phyloP scores from a whole-genome alignment of 2,888 invertebrate species.

The Drosophila eohydei region DNA sequence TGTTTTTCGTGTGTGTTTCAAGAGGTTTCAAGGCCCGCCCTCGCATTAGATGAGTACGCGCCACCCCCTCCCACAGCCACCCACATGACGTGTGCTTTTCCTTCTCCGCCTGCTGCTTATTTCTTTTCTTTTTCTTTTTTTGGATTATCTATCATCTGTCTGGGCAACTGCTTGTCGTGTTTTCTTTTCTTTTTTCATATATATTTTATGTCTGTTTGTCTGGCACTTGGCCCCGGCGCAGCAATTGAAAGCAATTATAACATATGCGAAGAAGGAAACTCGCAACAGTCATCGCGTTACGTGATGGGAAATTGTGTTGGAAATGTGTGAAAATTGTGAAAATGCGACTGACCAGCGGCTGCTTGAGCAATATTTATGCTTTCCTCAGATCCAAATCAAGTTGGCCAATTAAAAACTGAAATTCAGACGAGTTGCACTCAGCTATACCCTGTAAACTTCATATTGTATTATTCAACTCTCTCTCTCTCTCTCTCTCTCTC shows the following conservation, averaged over 20 bases:
- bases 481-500: not conserved
- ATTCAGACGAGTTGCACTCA: constrained; percentile 13
- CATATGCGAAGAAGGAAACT: constrained; percentile 60
- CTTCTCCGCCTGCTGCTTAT: constrained; percentile 1
- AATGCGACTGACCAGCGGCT: constrained; percentile 43
- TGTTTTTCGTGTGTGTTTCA: constrained; percentile 18
- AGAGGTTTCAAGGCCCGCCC: constrained; percentile 34
- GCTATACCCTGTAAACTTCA: constrained; percentile 17
- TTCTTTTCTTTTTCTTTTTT: constrained; percentile 27
- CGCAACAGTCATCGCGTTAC: constrained; percentile 45
- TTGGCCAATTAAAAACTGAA: constrained; percentile 68
- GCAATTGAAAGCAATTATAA: constrained; percentile 76
- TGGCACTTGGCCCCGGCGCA: constrained; percentile 49
- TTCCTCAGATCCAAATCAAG: constrained; percentile 57
- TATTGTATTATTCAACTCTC: no score
- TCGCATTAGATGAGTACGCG: constrained; percentile 32
- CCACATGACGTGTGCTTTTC: constrained; percentile 46
- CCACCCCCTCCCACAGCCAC: constrained; percentile 16
- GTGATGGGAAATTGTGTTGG: constrained; percentile 43
- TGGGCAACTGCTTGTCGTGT: constrained; percentile 45
- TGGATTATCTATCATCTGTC: constrained; percentile 70
- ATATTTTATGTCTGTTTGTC: constrained; percentile 38
- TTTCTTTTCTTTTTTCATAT: constrained; percentile 20
- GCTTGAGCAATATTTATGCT: constrained; percentile 49
- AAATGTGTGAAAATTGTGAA: constrained; percentile 40